These are phyloP conservation scores for Gambelia wislizenii DNA, from an alignment of 2,797 vertebrate genomes.

Conservation along the genomic window DNA sequence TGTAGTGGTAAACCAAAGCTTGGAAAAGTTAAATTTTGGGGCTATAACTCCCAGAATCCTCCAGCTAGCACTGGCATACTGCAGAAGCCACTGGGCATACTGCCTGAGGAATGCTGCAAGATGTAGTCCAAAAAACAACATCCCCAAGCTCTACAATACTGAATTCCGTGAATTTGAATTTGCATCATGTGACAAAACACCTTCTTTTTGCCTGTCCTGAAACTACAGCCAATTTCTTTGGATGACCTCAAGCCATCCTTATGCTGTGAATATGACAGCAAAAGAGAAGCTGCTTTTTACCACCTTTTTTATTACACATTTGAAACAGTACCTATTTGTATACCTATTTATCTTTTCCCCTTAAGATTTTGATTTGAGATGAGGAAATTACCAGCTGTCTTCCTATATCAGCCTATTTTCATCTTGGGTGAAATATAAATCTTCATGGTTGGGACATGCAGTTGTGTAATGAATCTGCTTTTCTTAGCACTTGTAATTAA, in stretches of 20 bases:
- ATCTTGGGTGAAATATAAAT: slow-evolving; percentile 48
- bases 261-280: background rate
- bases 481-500: slow-evolving; percentile 47
- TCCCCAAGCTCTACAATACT: no score
- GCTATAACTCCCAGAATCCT: no score
- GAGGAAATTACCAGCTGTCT: slow-evolving; percentile 9
- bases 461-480: slow-evolving; percentile 41
- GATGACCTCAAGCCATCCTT: background rate
- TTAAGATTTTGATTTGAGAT: slow-evolving; percentile 29
- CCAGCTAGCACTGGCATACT: no score
- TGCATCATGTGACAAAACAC: background rate
- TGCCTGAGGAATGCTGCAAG: no score
- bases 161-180: background rate
- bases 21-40: no score
- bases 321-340: background rate
- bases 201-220: no score
- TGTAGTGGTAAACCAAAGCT: no score
- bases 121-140: no score
- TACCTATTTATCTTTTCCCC: slow-evolving; percentile 6
- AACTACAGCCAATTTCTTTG: background rate
- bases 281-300: background rate
- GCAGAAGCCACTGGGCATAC: no score
- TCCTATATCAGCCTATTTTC: slow-evolving; percentile 11
- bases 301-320: background rate
- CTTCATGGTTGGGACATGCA: slow-evolving; percentile 1